phyloP scores from a whole-genome alignment of 1,140 invertebrate species.

The Eupristina koningsbergeri region DNA sequence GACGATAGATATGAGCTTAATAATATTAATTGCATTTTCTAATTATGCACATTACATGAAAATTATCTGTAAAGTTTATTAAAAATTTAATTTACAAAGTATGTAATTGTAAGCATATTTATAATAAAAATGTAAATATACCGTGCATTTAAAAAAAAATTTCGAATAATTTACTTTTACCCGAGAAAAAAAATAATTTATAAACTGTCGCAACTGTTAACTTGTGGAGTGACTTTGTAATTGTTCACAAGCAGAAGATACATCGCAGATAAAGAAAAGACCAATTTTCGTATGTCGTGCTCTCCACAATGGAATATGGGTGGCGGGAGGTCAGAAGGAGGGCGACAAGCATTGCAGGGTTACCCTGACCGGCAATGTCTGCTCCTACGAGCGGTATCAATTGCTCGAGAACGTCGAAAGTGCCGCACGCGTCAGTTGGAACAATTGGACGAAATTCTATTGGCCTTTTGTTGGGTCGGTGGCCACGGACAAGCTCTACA shows the following conservation, averaged over 20 bases:
- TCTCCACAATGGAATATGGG: slow-evolving; percentile 79
- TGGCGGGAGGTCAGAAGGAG: slow-evolving; percentile 77
- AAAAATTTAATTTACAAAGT: too few relatives aligned
- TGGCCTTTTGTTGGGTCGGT: slow-evolving; percentile 78
- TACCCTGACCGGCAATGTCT: slow-evolving; percentile 76
- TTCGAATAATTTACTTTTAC: too few relatives aligned
- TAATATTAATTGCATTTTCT: too few relatives aligned
- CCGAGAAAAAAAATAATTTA: too few relatives aligned
- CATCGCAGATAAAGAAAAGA: neutral
- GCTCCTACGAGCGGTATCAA: slow-evolving; percentile 79
- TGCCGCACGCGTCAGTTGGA: slow-evolving; percentile 83
- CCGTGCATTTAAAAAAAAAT: too few relatives aligned
- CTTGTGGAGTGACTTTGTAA: too few relatives aligned
- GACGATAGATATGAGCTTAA: too few relatives aligned
- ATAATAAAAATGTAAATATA: too few relatives aligned
- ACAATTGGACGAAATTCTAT: slow-evolving; percentile 79
- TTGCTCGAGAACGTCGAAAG: slow-evolving; percentile 84
- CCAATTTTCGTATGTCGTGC: slow-evolving; percentile 84
- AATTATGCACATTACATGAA: too few relatives aligned
- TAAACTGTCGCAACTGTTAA: too few relatives aligned
- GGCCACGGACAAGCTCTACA: slow-evolving; percentile 71
- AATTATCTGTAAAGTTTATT: too few relatives aligned
- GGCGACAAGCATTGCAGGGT: slow-evolving; percentile 76
- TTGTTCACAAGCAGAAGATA: neutral
- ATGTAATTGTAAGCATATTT: too few relatives aligned